These are phyloP conservation scores for Montipora foliosa DNA, from an alignment of 64 coral and sea anemone genomes.

Conservation along the genomic window DNA sequence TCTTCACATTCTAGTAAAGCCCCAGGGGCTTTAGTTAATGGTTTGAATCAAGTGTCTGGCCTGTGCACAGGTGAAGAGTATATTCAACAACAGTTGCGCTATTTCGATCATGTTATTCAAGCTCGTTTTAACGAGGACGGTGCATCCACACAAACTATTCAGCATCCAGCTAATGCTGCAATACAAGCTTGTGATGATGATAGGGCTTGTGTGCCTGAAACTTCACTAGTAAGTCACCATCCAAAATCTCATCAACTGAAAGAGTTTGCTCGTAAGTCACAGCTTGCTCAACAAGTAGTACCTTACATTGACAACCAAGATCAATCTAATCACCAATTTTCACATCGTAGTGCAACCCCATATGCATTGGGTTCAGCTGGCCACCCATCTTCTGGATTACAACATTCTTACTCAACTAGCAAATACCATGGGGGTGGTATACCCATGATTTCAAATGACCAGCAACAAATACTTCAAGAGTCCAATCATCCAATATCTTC, in stretches of 20 bases:
- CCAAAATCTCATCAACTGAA: conserved; percentile 49
- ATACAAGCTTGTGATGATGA: conserved; percentile 5
- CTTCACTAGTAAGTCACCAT: neutral
- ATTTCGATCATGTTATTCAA: conserved; percentile 49
- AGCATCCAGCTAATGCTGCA: neutral
- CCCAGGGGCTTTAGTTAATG: conserved; percentile 11
- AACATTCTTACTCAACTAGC: conserved; percentile 10
- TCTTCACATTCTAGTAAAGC: conserved; percentile 11
- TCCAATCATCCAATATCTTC: conserved; percentile 43
- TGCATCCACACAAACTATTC: conserved; percentile 1
- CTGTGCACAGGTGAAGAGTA: neutral
- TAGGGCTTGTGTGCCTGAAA: conserved; percentile 13
- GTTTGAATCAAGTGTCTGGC: neutral
- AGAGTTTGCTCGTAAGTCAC: conserved; percentile 45
- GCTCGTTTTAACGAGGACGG: conserved; percentile 30
- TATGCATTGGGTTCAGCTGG: conserved; percentile 21
- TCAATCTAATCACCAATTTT: conserved; percentile 4
- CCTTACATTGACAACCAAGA: conserved; percentile 31
- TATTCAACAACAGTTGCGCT: conserved; percentile 23
- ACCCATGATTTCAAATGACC: conserved; percentile 55
- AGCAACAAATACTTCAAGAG: conserved; percentile 60
- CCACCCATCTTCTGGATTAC: conserved; percentile 1
- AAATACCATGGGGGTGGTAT: conserved; percentile 29
- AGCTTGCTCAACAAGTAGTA: conserved; percentile 22
- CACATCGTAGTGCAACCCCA: neutral